Evolutionary conservation across 2,113 vertebrate species (phyloP).

Genomic region (Barnardius zonarius): DNA sequence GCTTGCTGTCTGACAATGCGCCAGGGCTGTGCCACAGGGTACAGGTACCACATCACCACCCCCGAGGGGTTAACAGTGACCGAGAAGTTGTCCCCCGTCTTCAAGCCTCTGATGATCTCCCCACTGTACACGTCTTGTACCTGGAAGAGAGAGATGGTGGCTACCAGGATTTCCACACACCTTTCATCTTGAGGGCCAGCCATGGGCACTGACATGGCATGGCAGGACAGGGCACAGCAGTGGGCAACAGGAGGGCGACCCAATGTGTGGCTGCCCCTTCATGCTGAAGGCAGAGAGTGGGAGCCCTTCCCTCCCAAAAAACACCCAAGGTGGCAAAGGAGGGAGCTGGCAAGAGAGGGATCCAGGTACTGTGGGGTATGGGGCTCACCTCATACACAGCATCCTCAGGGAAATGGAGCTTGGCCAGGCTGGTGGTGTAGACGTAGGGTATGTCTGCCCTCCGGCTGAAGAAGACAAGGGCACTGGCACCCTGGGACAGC

Average conservation of each 20-base stretch:
- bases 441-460: slow-evolving; percentile 85
- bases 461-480: slow-evolving; percentile 90
- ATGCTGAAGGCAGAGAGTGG: background rate
- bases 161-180: background rate
- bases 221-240: background rate
- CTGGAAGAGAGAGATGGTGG: slow-evolving; percentile 59
- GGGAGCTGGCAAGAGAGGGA: background rate
- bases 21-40: slow-evolving; percentile 40
- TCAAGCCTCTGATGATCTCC: slow-evolving; percentile 61
- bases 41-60: slow-evolving; percentile 93
- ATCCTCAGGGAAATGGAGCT: slow-evolving; percentile 73
- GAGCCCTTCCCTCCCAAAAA: background rate
- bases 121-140: slow-evolving; percentile 75
- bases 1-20: background rate
- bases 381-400: slow-evolving; percentile 77
- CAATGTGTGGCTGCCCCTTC: background rate
- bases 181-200: background rate
- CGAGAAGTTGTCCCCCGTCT: slow-evolving; percentile 74
- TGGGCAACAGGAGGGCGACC: background rate
- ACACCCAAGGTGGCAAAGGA: background rate
- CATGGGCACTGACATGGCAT: background rate
- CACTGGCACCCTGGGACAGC: slow-evolving; percentile 71
- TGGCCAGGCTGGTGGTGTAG: slow-evolving; percentile 80
- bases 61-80: slow-evolving; percentile 87
- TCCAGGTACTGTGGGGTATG: background rate